phyloP scores from a whole-genome alignment of 2,113 vertebrate genomes.

The Vidua macroura region DNA sequence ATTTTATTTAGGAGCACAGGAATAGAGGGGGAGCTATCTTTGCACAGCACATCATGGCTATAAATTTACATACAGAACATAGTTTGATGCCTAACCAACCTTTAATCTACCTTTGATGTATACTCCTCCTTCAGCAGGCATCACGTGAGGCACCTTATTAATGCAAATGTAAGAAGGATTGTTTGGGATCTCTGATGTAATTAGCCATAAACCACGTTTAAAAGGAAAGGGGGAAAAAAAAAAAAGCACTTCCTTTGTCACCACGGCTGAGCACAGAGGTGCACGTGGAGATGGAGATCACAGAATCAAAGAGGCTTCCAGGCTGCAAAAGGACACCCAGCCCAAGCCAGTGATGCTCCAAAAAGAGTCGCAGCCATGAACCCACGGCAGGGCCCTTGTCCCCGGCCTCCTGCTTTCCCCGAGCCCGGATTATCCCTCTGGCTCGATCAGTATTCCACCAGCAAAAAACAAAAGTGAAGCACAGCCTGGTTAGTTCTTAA shows the following conservation, averaged over 20 bases:
- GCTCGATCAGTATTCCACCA: fast-evolving
- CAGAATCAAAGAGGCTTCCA: neutral
- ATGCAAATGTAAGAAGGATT: constrained; percentile 80
- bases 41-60: constrained; percentile 82
- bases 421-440: neutral
- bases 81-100: constrained; percentile 89
- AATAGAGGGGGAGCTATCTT: constrained; percentile 87
- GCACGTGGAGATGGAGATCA: neutral
- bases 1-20: constrained; percentile 94
- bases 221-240: neutral
- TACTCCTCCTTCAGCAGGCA: constrained; percentile 71
- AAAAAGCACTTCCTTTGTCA: constrained; percentile 42
- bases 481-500: neutral
- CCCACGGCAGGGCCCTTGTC: fast-evolving
- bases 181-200: constrained; percentile 76
- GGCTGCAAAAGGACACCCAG: neutral
- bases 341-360: neutral
- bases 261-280: neutral
- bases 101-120: constrained; percentile 90
- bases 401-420: neutral
- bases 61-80: constrained; percentile 92
- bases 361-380: neutral
- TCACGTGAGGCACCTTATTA: constrained; percentile 77
- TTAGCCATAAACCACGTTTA: constrained; percentile 71
- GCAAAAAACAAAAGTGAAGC: neutral